Base-by-base conservation (phyloP, 2,797 vertebrate species). In the Gymnoscopelus microlampas region DNA sequence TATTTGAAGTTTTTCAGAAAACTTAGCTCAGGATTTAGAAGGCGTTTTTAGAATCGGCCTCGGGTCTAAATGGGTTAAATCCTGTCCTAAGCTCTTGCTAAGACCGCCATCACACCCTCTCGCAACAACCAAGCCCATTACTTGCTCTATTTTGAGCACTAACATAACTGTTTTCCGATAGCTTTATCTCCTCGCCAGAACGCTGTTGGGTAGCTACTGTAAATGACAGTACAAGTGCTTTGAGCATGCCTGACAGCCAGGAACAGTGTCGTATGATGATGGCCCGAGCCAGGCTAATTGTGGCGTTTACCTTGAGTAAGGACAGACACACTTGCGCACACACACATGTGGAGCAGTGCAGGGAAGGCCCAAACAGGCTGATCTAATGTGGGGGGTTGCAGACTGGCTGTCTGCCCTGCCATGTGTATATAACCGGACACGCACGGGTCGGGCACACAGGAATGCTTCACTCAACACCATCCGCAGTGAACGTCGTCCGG, bases 381-480 rank as follows among this genome's bases (percentile, higher is more conserved):
- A 90, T 88, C 88, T 92, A 91, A 92, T 90, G 89, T 85, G 77
- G 88, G 5, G 83, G 71, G 32, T 86, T 77, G 71, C 56, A 90
- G 91, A 91, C 91, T 88, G 63, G 58, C 87, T 57, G 88, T 93
- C 93, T 92, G 73, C 65, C 66, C 73, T 61, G 76, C 79, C 85
- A 84, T 86, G 78, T 90, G 87, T 88, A 56, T 74, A 74, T 66
- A 57, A 59, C 49, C 35, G 64, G 44, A 66, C 53, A 66, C 19
- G 13, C 53, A 23, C 12, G 39, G 39, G 8, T 44, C 68, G 3
- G 2, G 57, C 26, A 23, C 61, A 78, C 62, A 89, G 90, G 84
- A 90, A 91, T 92, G 78, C 81, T 68, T 85, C 83, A 81, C 72
- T 88, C 80, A 90, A 86, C 88, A 81, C 85, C 29, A 14, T 11